These are phyloP conservation scores for Drosophila trapezifrons DNA, from an alignment of 1,140 invertebrate genomes.

Conservation along the genomic window DNA sequence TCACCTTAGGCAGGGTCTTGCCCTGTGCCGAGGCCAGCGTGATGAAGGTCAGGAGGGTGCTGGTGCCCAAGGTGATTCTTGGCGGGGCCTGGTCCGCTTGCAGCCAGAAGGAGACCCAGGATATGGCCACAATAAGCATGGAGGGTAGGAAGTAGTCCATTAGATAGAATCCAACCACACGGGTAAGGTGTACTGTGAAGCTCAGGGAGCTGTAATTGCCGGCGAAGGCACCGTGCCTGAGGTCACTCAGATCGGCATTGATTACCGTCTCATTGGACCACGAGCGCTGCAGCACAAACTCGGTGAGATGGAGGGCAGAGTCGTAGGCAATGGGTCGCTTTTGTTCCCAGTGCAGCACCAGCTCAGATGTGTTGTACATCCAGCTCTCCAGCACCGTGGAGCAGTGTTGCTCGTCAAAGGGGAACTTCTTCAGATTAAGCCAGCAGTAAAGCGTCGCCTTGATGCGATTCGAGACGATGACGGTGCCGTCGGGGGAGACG, in stretches of 20 bases:
- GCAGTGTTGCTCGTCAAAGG: constrained; percentile 92
- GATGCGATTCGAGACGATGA: constrained; percentile 90
- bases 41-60: constrained; percentile 94
- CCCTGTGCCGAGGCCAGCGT: constrained; percentile 92
- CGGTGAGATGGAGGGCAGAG: constrained; percentile 91
- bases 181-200: constrained; percentile 90
- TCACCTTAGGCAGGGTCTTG: constrained; percentile 93
- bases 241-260: constrained; percentile 87
- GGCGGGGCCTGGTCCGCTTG: constrained; percentile 94
- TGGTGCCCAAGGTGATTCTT: constrained; percentile 91
- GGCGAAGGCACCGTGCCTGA: constrained; percentile 89
- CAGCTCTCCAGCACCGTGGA: constrained; percentile 92
- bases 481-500: constrained; percentile 90
- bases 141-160: constrained; percentile 96
- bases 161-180: constrained; percentile 94
- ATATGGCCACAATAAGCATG: constrained; percentile 93
- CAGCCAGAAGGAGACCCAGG: constrained; percentile 96
- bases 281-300: constrained; percentile 89
- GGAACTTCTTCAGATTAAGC: constrained; percentile 93
- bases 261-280: constrained; percentile 89
- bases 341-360: constrained; percentile 90
- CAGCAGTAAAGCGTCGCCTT: constrained; percentile 92
- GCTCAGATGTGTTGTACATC: constrained; percentile 91
- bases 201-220: constrained; percentile 92
- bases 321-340: constrained; percentile 90